A percentile compares a stretch with the other conserved stretches of the same genome.
These are phyloP conservation scores for Sitophilus oryzae DNA, from an alignment of 1,140 invertebrate species.

Conservation along the genomic window DNA sequence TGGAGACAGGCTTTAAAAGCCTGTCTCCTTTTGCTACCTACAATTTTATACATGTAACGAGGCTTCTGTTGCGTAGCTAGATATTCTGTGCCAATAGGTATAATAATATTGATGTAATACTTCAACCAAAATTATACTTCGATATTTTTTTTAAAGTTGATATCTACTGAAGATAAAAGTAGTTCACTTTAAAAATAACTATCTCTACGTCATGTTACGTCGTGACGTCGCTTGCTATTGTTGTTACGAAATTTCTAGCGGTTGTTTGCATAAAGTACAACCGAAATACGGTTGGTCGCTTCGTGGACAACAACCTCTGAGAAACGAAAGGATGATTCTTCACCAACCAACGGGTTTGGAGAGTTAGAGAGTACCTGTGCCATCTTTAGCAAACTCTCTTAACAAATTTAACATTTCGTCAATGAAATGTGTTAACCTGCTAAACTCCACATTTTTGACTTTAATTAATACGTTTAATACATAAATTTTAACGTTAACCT, in stretches of 20 bases:
- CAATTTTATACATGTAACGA: no score
- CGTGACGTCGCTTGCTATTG: no score
- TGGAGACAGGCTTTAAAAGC: no score
- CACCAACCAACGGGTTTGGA: neutral
- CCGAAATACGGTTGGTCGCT: slow-evolving; percentile 13
- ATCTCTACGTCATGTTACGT: no score
- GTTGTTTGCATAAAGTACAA: slow-evolving; percentile 10
- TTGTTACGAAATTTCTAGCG: slow-evolving; percentile 11
- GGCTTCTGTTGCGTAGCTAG: no score
- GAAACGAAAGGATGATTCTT: slow-evolving; percentile 6
- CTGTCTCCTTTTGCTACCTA: no score
- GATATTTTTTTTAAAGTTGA: no score
- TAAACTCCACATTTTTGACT: neutral
- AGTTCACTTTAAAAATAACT: no score
- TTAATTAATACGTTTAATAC: neutral
- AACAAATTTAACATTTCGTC: neutral
- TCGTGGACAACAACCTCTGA: slow-evolving; percentile 16
- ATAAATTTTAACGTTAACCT: neutral
- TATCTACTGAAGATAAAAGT: no score
- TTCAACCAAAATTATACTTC: no score
- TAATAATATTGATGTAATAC: no score
- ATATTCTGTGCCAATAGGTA: no score
- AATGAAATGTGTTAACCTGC: neutral
- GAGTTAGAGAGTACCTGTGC: neutral
- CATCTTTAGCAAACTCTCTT: neutral